Evolutionary conservation across 2,888 invertebrate genomes (phyloP), one percentile per base, ranked within the genome.

Genomic region (Xestoiulus laeticollis): DNA sequence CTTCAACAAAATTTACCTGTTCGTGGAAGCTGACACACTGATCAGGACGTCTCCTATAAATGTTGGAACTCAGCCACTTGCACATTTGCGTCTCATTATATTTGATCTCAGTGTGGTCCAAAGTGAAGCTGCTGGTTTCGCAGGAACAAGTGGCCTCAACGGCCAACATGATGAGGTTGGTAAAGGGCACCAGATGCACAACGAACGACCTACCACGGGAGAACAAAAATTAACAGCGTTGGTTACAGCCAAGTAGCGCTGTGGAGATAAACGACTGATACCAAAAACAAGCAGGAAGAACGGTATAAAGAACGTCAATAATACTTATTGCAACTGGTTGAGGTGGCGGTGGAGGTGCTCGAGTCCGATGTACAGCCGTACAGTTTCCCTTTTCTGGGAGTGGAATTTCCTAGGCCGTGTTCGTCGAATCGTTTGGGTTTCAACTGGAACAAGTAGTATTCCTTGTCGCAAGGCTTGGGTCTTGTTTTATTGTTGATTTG

Each of bases 141-240:
- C 88, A 88, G 1, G 59, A 32, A 87, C 91, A 91, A 2, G 89
- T 87, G 38, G 89, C 89, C 89, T 97, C 97, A 90, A 97, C 97
- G 89, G 97, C 97, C 89, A 97, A 93, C 89, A 97, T 93, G 90
- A 97, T 96, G 90, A 97, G 93, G 93, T 97, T 97, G 91, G 97
- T 97, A 92, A 96, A 96, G 86, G 95, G 96, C 91, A 97, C 96
- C 93, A 96, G 96, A 91, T 97, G 97, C 88, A 97, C 97, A 93
- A 97, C 97, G 93, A 97, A 97, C 38, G 97, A 97, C 91, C 97
- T 96, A 85, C n/a, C 22, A 33, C n/a, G 16, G 16, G 33, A 19
- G 12, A 48, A 16, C 16, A 10, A 48, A 48, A 3, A 59, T n/a
- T 5, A 59, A 59, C 8, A 26, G 12, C 68, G 26, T 10, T 68